phyloP scores from a whole-genome alignment of 2,113 vertebrate species.

The Mystacornis crossleyi region DNA sequence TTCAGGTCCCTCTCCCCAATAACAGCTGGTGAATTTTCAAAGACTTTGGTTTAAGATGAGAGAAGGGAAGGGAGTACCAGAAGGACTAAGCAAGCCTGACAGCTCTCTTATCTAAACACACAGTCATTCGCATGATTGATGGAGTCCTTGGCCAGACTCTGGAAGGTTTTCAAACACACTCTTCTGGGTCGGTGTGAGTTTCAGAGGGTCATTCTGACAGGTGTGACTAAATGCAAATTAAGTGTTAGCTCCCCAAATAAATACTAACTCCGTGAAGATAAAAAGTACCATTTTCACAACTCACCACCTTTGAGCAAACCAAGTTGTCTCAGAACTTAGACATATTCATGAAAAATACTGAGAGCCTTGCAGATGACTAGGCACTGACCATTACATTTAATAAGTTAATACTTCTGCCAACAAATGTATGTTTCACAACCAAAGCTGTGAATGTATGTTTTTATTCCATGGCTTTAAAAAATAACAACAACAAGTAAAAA shows the following conservation, averaged over 20 bases:
- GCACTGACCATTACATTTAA: neutral
- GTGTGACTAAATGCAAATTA: constrained; percentile 10
- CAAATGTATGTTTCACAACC: neutral
- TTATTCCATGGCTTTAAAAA: neutral
- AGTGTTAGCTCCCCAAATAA: constrained; percentile 4
- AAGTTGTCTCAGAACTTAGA: neutral
- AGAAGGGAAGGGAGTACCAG: neutral
- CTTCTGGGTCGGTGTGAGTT: neutral
- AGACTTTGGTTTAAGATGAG: neutral
- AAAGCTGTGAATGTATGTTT: neutral
- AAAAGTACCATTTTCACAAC: neutral
- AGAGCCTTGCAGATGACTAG: neutral
- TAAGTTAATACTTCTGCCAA: neutral
- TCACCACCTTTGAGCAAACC: neutral
- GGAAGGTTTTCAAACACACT: constrained; percentile 2
- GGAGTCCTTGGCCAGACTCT: neutral
- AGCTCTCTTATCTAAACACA: constrained; percentile 30
- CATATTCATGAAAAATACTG: neutral
- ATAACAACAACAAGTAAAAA: neutral
- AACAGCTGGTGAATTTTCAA: constrained; percentile 24
- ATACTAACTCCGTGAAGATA: neutral
- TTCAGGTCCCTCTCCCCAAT: neutral
- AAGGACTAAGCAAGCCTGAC: neutral
- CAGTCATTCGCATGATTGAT: constrained; percentile 24
- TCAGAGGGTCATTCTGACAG: constrained; percentile 27